A percentile compares a stretch with the other conserved stretches of the same genome.
These are phyloP conservation scores for Mayetiola destructor DNA, from an alignment of 2,888 invertebrate species.

Conservation along the genomic window DNA sequence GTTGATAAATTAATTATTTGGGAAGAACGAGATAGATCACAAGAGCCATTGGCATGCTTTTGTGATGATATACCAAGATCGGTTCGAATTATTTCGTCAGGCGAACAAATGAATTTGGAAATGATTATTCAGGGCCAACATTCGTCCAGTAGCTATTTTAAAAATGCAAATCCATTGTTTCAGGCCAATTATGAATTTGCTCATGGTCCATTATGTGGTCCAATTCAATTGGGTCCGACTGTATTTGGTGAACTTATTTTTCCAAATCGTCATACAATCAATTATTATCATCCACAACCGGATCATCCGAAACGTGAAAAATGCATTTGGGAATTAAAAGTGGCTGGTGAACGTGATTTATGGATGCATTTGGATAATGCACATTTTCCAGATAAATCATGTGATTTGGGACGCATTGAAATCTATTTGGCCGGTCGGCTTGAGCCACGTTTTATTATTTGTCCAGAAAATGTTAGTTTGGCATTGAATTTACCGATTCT, in stretches of 20 bases:
- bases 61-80: constrained; percentile 50
- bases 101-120: constrained; percentile 66
- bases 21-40: constrained; percentile 56
- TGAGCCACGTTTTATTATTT: constrained; percentile 65
- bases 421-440: constrained; percentile 58
- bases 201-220: constrained; percentile 77
- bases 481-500: constrained; percentile 67
- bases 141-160: constrained; percentile 76
- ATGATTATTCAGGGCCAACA: constrained; percentile 72
- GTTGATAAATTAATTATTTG: constrained; percentile 71
- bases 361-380: constrained; percentile 79
- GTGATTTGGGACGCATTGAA: constrained; percentile 75
- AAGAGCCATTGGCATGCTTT: constrained; percentile 57
- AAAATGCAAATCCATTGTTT: constrained; percentile 68
- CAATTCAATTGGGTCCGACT: constrained; percentile 61
- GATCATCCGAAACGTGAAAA: constrained; percentile 41
- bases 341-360: constrained; percentile 69
- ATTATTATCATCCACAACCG: constrained; percentile 42
- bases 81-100: constrained; percentile 57
- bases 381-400: constrained; percentile 68
- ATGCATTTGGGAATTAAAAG: constrained; percentile 69
- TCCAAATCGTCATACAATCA: constrained; percentile 67
- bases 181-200: constrained; percentile 80
- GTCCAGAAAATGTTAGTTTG: constrained; percentile 72
- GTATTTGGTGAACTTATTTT: constrained; percentile 79